Percentiles rank a stretch among this genome's conserved stretches.
Conservation (phyloP, 2,113 vertebrate species). For the Nyctibius bracteatus region DNA sequence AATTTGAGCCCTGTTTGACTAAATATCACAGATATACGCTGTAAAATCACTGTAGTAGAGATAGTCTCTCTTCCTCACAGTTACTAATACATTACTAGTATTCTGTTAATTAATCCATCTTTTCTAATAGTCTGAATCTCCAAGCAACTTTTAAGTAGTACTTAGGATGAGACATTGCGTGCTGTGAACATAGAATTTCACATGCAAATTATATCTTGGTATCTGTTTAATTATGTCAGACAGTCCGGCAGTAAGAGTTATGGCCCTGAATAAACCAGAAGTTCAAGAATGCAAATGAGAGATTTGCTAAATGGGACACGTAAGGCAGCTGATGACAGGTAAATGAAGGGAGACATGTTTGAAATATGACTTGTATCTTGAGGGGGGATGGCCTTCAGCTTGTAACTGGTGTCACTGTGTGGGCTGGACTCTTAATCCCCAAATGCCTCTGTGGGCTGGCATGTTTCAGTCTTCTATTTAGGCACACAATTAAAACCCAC, state of each 20-base stretch:
- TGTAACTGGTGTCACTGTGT: background rate
- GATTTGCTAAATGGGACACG: background rate
- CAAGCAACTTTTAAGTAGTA: background rate
- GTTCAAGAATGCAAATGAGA: background rate
- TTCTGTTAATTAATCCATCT: background rate
- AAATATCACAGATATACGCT: background rate
- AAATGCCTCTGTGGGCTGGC: fast-evolving
- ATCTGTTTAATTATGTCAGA: background rate
- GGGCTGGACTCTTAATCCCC: background rate
- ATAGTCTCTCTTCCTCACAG: background rate
- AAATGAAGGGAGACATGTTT: background rate
- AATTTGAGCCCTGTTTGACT: background rate
- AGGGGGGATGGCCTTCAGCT: background rate
- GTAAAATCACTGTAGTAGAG: background rate
- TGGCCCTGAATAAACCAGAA: background rate
- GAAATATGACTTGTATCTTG: background rate
- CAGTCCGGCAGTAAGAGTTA: background rate
- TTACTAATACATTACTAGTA: background rate
- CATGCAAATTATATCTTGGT: no score
- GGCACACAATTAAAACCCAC: background rate
- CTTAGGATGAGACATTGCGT: background rate
- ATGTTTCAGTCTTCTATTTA: background rate
- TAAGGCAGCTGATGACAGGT: background rate
- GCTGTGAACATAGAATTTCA: background rate
- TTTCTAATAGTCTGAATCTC: background rate